A percentile compares a stretch with the other conserved stretches of the same genome.
Evolutionary conservation across 2,797 vertebrate species (phyloP).

Genomic region (Sebastes variabilis): DNA sequence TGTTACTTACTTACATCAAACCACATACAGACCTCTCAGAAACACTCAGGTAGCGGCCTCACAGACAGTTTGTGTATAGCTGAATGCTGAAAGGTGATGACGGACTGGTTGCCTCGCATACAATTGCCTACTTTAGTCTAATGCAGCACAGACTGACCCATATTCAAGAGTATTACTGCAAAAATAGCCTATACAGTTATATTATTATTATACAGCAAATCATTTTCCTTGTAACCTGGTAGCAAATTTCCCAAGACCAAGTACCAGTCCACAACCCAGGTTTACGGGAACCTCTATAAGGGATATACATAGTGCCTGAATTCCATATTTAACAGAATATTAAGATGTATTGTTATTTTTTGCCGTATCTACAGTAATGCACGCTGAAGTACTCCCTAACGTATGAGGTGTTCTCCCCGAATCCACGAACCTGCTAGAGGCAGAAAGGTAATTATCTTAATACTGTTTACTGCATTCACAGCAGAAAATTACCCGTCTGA

Average conservation of each 20-base stretch:
- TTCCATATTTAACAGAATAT: not conserved
- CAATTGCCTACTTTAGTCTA: not conserved
- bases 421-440: constrained; percentile 40
- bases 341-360: not conserved
- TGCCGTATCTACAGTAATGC: not conserved
- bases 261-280: not conserved
- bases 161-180: not conserved
- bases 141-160: not conserved
- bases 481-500: constrained; percentile 55
- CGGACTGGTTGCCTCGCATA: not conserved
- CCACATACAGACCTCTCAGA: not conserved
- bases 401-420: not conserved
- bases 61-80: not conserved
- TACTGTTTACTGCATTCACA: constrained; percentile 50
- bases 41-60: not conserved
- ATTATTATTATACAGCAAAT: not conserved
- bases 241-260: not conserved
- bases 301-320: not conserved
- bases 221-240: not conserved
- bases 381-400: not conserved
- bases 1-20: not conserved
- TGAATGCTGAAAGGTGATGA: not conserved
- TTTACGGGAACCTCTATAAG: not conserved
- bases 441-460: constrained; percentile 62
- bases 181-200: not conserved